Percentiles rank a stretch among this genome's conserved stretches.
Evolutionary conservation across 2,888 invertebrate genomes (phyloP).

Genomic region (Lottia gigantea): DNA sequence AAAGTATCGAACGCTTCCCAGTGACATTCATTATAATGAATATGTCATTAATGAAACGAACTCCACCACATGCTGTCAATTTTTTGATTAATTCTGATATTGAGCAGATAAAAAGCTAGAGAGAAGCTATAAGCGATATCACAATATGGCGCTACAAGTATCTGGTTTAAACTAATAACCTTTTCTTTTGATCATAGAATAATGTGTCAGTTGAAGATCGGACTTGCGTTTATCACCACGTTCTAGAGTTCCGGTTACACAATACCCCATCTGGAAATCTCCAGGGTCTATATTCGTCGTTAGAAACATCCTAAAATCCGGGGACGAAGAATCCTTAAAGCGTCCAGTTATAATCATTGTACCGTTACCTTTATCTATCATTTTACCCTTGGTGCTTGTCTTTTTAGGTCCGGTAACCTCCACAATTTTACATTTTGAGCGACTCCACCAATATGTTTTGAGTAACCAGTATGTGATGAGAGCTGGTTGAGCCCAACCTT

Average conservation of each 20-base stretch:
- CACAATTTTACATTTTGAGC: slow-evolving; percentile 84
- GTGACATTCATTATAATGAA: too few species aligned
- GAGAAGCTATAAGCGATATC: not conserved
- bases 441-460: slow-evolving; percentile 88
- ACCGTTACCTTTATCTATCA: slow-evolving; percentile 82
- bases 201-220: slow-evolving; percentile 86
- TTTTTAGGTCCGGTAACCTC: slow-evolving; percentile 84
- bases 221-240: slow-evolving; percentile 80
- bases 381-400: slow-evolving; percentile 81
- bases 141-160: not conserved
- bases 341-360: slow-evolving; percentile 85
- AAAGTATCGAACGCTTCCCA: not conserved
- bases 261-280: slow-evolving; percentile 90
- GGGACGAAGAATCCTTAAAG: slow-evolving; percentile 72
- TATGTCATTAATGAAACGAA: too few species aligned
- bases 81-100: slow-evolving; percentile 6
- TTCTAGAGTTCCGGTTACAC: slow-evolving; percentile 87
- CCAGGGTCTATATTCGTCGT: slow-evolving; percentile 86
- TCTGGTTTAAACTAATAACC: slow-evolving; percentile 70
- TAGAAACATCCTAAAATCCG: slow-evolving; percentile 74
- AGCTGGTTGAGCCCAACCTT: slow-evolving; percentile 89
- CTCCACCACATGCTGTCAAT: too few species aligned
- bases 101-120: slow-evolving; percentile 1
- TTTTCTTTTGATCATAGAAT: slow-evolving; percentile 85
- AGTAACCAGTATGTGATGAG: slow-evolving; percentile 88